These are phyloP conservation scores for Pinna nobilis DNA, from an alignment of 1,140 invertebrate genomes.

Conservation along the genomic window DNA sequence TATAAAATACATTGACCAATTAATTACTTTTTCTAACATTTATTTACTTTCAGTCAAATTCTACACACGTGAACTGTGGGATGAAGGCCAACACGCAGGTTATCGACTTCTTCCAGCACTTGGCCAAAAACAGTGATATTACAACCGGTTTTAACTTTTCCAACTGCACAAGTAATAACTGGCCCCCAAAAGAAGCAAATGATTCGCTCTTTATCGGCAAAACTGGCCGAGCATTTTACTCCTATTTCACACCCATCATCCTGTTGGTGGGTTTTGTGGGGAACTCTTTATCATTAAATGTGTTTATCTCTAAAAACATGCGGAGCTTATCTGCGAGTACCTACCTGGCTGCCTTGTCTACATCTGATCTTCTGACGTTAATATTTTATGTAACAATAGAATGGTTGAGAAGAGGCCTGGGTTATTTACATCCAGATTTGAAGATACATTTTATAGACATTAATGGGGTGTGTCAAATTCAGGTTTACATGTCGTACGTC, in stretches of 20 bases:
- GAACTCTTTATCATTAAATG: slow-evolving; percentile 61
- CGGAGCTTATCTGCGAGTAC: slow-evolving; percentile 60
- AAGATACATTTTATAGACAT: slow-evolving; percentile 42
- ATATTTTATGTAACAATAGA: slow-evolving; percentile 56
- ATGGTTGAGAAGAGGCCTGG: slow-evolving; percentile 54
- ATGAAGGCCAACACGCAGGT: no score
- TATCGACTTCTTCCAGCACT: no score
- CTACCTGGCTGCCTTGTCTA: slow-evolving; percentile 54
- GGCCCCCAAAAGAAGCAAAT: not conserved
- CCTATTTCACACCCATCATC: slow-evolving; percentile 59
- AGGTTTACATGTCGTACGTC: slow-evolving; percentile 57
- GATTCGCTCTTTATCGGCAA: not conserved
- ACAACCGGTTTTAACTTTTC: no score
- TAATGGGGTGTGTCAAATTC: slow-evolving; percentile 54
- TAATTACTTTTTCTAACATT: no score
- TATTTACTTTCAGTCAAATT: no score
- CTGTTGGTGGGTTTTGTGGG: slow-evolving; percentile 60
- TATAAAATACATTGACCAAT: no score
- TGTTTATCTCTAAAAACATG: slow-evolving; percentile 63
- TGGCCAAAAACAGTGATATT: no score
- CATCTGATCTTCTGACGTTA: slow-evolving; percentile 50
- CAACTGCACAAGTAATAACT: not conserved
- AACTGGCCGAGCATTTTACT: slow-evolving; percentile 40
- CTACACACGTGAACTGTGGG: no score
- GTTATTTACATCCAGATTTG: slow-evolving; percentile 24